Conservation (phyloP, 2,113 vertebrate genomes). For the Oophaga pumilio region DNA sequence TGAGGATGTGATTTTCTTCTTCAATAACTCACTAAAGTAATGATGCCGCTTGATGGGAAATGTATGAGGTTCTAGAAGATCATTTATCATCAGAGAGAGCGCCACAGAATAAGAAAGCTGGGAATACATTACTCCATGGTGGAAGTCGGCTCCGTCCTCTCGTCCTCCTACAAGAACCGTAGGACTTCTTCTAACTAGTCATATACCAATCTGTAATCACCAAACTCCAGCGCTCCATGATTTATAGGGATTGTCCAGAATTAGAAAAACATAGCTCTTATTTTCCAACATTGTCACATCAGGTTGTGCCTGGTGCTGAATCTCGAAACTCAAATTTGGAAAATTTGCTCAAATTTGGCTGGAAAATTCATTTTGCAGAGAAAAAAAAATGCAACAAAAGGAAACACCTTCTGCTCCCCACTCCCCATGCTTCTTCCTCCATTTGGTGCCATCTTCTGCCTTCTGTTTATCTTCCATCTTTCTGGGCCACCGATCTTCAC, state of each 20-base stretch:
- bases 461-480: too few species aligned
- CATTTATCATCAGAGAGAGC: conserved; percentile 59
- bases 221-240: conserved; percentile 40
- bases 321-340: too few species aligned
- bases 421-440: too few species aligned
- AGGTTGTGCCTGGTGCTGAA: too few species aligned
- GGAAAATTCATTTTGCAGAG: too few species aligned
- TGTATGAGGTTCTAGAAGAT: conserved; percentile 54
- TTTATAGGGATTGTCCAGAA: conserved; percentile 19
- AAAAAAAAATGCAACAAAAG: too few species aligned
- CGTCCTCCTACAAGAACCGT: conserved; percentile 42
- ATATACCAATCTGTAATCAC: conserved; percentile 45
- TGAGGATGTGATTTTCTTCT: conserved; percentile 59
- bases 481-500: too few species aligned
- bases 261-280: too few species aligned
- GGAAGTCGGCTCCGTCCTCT: conserved; percentile 60
- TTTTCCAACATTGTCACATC: too few species aligned
- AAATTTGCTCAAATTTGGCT: too few species aligned
- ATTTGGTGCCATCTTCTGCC: too few species aligned
- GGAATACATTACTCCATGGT: conserved; percentile 56
- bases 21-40: conserved; percentile 62
- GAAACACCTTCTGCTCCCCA: too few species aligned
- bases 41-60: conserved; percentile 61
- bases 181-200: conserved; percentile 49
- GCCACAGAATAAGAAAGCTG: conserved; percentile 58